Evolutionary conservation across 64 coral and sea anemone genomes (phyloP), one percentile per base, ranked within the genome.

Genomic region (Pocillopora damicornis): DNA sequence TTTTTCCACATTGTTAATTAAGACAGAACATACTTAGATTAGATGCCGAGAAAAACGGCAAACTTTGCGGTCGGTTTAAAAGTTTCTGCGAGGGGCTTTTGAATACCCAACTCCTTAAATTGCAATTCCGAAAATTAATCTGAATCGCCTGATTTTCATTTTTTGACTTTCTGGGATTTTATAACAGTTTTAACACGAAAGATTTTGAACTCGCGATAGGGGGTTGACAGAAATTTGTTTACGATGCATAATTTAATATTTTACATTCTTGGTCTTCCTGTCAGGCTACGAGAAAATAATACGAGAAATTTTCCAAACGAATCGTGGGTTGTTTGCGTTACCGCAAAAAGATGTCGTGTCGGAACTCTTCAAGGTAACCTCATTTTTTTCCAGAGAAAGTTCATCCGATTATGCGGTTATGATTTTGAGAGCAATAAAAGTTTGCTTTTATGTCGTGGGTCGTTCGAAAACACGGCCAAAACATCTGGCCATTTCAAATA

Each of bases 191-290:
- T 71, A 37, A 63, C 60, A 3, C 34, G 61, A 56, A 37, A 38
- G 37, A 85, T 58, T 71, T 85, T 45, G 1, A 9, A 85, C 65
- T 57, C 22, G 20, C 81, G 16, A 73, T 18, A 73, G 81, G 81
- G 64, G 81, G 63, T 22, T 15, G 22, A 13, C 0, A 38, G 20
- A 22, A 38, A 83, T 57, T 85, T 83, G 57, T 85, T 71, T 85
- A 85, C 63, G 45, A 85, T 85, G 65, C 81, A 85, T 85, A 85
- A 85, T 85, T 85, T 72, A 85, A 72, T 85, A 51, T 68, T 67
- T 35, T 69, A 59, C 17, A 38, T 72, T 59, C 81, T 5, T 26
- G 38, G 22, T 73, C 38, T 73, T 59, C 36, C 81, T 58, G n/a
- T 57, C 63, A 56, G 20, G 14, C 64, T 58, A 85, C 16, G 34